Evolutionary conservation across 1,140 invertebrate genomes (phyloP).

Genomic region (Chelonus insularis): DNA sequence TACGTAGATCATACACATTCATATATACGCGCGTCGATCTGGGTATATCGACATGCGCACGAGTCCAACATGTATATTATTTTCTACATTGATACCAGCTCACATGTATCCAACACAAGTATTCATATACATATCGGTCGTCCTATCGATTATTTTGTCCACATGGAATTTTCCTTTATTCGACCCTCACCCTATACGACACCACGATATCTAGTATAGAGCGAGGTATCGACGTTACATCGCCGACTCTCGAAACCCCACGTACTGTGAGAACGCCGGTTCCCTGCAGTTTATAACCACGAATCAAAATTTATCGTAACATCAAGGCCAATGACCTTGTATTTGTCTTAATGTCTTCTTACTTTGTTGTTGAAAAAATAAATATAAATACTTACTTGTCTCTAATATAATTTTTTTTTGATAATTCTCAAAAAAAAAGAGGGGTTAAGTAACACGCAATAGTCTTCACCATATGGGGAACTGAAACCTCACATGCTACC

Average conservation of each 20-base stretch:
- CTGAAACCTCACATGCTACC: too few species aligned
- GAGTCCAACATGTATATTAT: not conserved
- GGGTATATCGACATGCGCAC: not conserved
- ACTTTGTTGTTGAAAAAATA: too few species aligned
- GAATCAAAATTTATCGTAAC: too few species aligned
- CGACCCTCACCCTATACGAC: constrained; percentile 39
- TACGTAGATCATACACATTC: constrained; percentile 23
- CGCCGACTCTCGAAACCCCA: constrained; percentile 28
- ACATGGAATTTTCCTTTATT: constrained; percentile 54
- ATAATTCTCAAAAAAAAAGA: too few species aligned
- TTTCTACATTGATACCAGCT: constrained; percentile 6
- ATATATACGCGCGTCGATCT: constrained; percentile 11
- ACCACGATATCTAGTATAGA: constrained; percentile 55
- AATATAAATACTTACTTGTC: too few species aligned
- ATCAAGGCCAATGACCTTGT: too few species aligned
- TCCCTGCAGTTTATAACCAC: not conserved
- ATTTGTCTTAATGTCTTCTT: too few species aligned
- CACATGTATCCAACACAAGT: constrained; percentile 14
- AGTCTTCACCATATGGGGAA: too few species aligned
- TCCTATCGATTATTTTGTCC: constrained; percentile 59
- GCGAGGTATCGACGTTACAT: constrained; percentile 60
- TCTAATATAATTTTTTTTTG: too few species aligned
- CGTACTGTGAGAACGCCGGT: not conserved
- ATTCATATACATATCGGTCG: constrained; percentile 50
- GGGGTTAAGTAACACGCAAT: too few species aligned